These are phyloP conservation scores for Vespertilio murinus DNA, from an alignment of 2,797 vertebrate genomes.

Conservation along the genomic window DNA sequence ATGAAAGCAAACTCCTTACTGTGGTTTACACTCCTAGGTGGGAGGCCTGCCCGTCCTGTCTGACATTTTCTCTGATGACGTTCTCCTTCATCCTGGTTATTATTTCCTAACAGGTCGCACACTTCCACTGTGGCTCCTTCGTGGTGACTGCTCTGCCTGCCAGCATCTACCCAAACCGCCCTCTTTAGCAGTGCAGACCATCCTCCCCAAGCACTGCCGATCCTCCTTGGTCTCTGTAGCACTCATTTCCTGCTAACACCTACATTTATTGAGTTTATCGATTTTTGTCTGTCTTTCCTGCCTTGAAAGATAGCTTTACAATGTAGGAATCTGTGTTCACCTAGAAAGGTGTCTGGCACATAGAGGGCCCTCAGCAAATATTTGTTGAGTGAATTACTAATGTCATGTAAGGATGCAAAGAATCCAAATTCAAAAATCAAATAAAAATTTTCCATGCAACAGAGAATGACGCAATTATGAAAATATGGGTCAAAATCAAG, in stretches of 20 bases:
- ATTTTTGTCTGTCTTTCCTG: background rate
- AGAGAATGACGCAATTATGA: background rate
- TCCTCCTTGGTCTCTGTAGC: background rate
- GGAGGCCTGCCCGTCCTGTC: background rate
- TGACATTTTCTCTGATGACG: background rate
- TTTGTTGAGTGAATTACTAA: conserved; percentile 21
- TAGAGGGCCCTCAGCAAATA: background rate
- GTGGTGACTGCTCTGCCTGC: background rate
- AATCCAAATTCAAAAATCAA: background rate
- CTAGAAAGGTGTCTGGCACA: background rate
- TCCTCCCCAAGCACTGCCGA: background rate
- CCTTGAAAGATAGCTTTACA: background rate
- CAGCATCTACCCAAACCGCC: background rate
- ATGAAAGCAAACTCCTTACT: background rate
- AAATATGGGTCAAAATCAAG: conserved; percentile 26
- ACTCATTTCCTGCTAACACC: background rate
- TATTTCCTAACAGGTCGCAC: background rate
- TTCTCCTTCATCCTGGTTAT: background rate
- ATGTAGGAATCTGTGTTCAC: background rate
- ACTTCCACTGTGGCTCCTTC: background rate
- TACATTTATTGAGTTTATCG: background rate
- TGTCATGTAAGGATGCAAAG: background rate
- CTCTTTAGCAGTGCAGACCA: background rate
- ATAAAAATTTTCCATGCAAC: background rate
- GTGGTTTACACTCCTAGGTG: background rate